A percentile compares a stretch with the other conserved stretches of the same genome.
phyloP scores from a whole-genome alignment of 2,113 vertebrate genomes.

The Caretta caretta region DNA sequence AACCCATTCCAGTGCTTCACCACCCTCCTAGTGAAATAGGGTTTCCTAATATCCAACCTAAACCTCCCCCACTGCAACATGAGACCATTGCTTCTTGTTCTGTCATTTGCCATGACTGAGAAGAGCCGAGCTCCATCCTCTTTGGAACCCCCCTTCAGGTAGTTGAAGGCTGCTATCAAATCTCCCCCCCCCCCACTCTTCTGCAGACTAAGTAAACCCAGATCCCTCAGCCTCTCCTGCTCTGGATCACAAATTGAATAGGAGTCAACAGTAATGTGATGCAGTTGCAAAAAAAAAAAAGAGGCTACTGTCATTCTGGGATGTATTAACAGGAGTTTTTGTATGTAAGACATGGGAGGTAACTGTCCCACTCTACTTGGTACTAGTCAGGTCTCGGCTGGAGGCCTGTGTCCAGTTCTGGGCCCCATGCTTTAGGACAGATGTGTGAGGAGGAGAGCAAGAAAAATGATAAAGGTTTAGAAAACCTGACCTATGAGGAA shows the following conservation, averaged over 20 bases:
- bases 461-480: background rate
- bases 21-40: too few species aligned
- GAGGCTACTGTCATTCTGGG: background rate
- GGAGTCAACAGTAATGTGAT: background rate
- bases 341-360: background rate
- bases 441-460: background rate
- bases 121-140: too few species aligned
- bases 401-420: background rate
- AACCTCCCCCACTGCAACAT: too few species aligned
- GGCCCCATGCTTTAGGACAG: background rate
- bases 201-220: too few species aligned
- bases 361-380: background rate
- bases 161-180: too few species aligned
- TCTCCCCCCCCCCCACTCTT: too few species aligned
- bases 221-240: too few species aligned
- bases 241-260: background rate
- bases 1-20: too few species aligned
- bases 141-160: too few species aligned
- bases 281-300: background rate
- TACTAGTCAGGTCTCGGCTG: background rate
- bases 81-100: too few species aligned
- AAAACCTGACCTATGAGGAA: background rate
- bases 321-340: background rate
- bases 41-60: too few species aligned
- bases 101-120: too few species aligned